These are phyloP conservation scores for Asteroscopus sphinx DNA, from an alignment of 2,888 invertebrate genomes.

Conservation along the genomic window DNA sequence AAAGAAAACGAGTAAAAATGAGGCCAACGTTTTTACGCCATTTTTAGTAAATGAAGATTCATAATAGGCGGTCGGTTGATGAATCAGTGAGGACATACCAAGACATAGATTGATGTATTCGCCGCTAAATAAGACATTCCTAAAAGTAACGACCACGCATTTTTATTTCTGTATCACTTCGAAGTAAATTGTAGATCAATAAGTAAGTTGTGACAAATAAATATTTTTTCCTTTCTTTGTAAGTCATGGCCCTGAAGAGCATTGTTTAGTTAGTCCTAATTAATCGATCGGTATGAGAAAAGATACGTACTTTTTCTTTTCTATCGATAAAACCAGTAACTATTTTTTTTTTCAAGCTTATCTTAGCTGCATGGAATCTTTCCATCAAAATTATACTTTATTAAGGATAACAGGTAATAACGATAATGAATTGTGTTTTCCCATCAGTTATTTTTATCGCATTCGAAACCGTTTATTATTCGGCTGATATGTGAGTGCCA, in stretches of 20 bases:
- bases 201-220: too few species aligned
- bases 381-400: not conserved
- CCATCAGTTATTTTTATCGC: not conserved
- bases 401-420: not conserved
- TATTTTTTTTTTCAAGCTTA: too few species aligned
- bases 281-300: not conserved
- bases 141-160: conserved; percentile 34
- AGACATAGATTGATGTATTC: conserved; percentile 55
- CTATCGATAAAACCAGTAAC: too few species aligned
- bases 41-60: conserved; percentile 54
- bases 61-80: conserved; percentile 36
- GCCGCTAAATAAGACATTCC: conserved; percentile 37
- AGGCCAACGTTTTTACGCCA: conserved; percentile 24
- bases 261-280: conserved; percentile 7
- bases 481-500: not conserved
- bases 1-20: conserved; percentile 14
- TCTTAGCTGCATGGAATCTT: too few species aligned
- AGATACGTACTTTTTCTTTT: too few species aligned
- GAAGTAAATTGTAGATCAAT: conserved; percentile 9
- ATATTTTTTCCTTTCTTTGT: too few species aligned
- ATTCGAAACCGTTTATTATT: not conserved
- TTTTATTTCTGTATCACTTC: conserved; percentile 34
- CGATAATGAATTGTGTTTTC: not conserved
- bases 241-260: conserved; percentile 10
- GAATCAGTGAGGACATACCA: conserved; percentile 40